Percentiles rank a stretch among this genome's conserved stretches.
phyloP scores from a whole-genome alignment of 2,888 invertebrate genomes.

The Sylvicola cinctus region DNA sequence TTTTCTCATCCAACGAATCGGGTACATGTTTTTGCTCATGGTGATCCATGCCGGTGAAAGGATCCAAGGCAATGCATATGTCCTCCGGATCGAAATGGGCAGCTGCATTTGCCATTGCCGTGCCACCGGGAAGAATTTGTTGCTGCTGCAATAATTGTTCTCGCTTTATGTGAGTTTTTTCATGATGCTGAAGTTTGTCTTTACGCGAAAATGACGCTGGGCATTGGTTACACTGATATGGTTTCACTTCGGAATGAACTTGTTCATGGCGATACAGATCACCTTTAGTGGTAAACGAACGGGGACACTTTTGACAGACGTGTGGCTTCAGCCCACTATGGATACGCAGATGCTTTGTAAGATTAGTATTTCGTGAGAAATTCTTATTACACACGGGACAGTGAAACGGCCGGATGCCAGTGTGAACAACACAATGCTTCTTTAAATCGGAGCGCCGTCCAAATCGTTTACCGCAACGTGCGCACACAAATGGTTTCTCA shows the following conservation, averaged over 20 bases:
- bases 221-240: constrained; percentile 43
- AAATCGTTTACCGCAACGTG: constrained; percentile 46
- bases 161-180: constrained; percentile 29
- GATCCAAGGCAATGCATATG: constrained; percentile 13
- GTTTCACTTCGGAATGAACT: constrained; percentile 43
- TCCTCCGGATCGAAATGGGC: not conserved
- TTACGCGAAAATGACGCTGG: constrained; percentile 42
- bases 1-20: not conserved
- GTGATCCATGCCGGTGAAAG: constrained; percentile 11
- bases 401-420: constrained; percentile 51
- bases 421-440: constrained; percentile 56
- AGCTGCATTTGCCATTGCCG: not conserved
- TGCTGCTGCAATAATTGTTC: too few relatives aligned
- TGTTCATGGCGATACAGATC: constrained; percentile 45
- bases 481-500: constrained; percentile 48
- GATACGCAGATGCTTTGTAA: constrained; percentile 52
- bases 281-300: constrained; percentile 46
- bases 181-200: constrained; percentile 46
- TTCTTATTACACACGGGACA: constrained; percentile 52
- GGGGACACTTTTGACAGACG: constrained; percentile 48
- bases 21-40: not conserved
- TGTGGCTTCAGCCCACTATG: constrained; percentile 51
- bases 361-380: constrained; percentile 55
- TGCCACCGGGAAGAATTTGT: not conserved
- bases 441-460: constrained; percentile 47